Evolutionary conservation across 1,140 invertebrate species (phyloP), one percentile per base, ranked within the genome.

Genomic region (Procambarus clarkii): DNA sequence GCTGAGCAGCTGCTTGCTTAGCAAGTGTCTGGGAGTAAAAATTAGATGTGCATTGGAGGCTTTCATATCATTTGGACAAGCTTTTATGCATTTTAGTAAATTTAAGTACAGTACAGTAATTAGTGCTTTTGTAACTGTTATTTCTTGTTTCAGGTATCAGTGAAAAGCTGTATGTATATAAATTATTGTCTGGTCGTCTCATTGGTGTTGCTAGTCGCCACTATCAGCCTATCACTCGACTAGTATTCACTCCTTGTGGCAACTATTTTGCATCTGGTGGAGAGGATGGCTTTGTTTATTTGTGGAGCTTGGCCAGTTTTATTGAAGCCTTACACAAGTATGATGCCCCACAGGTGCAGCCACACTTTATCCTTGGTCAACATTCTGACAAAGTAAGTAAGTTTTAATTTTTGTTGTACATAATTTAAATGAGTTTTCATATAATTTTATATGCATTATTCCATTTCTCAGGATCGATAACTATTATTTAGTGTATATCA

Each of bases 211-310:
- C 71, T 13, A 84, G n/a, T 18, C 64, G 91, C 24, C 91, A 92
- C 48, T 92, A 92, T 45, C 91, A 92, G 54, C 85, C 81, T 64
- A 69, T 92, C 8, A 92, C 91, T 5, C 79, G 74, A 13, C 24
- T 92, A 2, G 69, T 74, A 46, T 92, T 92, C 44, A 88, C 91
- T 78, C 81, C 91, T 5, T 92, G 91, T 92, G 91, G 91, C 24
- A 92, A 92, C 58, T 92, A 88, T 44, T 88, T 92, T 82, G 91
- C 86, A 11, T 92, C 91, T 54, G 86, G 79, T 21, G 91, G 91
- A 46, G 91, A 92, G 71, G 91, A 92, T 60, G 91, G 91, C 3
- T 92, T 92, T 92, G 86, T 92, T 13, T 92, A 92, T 44, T 74
- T 92, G 3, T 92, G 91, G 91, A 84, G 86, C 76, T 34, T 87